These are phyloP conservation scores for Sebastiscus tertius DNA, from an alignment of 2,797 vertebrate species.

Conservation along the genomic window DNA sequence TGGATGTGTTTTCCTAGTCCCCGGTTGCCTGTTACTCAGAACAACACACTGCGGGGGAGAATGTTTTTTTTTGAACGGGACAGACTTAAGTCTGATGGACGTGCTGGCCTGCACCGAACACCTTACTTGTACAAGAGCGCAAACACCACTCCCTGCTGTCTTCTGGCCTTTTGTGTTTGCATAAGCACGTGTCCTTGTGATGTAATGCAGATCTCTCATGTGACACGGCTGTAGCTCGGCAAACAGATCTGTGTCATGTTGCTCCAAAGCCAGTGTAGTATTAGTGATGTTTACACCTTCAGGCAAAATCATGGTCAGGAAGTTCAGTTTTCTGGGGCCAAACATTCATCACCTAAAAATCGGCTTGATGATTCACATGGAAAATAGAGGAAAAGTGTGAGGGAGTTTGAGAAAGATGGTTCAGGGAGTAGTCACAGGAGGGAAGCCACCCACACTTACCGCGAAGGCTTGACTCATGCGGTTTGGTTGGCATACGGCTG, in stretches of 20 bases:
- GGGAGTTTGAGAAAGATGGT: conserved; percentile 63
- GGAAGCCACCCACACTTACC: conserved; percentile 76
- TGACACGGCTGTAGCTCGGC: conserved; percentile 30
- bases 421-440: conserved; percentile 73
- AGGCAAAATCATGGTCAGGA: conserved; percentile 33
- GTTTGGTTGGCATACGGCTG: conserved; percentile 60
- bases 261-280: conserved; percentile 43
- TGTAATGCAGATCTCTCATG: conserved; percentile 46
- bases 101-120: conserved; percentile 12
- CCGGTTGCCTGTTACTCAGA: conserved; percentile 29
- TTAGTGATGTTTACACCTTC: conserved; percentile 45
- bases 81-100: conserved; percentile 23
- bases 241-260: conserved; percentile 46
- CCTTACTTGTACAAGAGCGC: conserved; percentile 43
- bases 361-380: conserved; percentile 57
- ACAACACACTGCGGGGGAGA: conserved; percentile 17
- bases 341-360: conserved; percentile 40
- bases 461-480: conserved; percentile 75
- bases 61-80: conserved; percentile 15
- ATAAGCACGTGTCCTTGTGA: conserved; percentile 50
- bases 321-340: conserved; percentile 27
- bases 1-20: conserved; percentile 42
- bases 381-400: conserved; percentile 41
- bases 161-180: conserved; percentile 56
- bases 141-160: conserved; percentile 61